Conservation (phyloP, 30 jellyfish, hydroid and myxozoan species). For the Calvadosia cruxmelitensis region DNA sequence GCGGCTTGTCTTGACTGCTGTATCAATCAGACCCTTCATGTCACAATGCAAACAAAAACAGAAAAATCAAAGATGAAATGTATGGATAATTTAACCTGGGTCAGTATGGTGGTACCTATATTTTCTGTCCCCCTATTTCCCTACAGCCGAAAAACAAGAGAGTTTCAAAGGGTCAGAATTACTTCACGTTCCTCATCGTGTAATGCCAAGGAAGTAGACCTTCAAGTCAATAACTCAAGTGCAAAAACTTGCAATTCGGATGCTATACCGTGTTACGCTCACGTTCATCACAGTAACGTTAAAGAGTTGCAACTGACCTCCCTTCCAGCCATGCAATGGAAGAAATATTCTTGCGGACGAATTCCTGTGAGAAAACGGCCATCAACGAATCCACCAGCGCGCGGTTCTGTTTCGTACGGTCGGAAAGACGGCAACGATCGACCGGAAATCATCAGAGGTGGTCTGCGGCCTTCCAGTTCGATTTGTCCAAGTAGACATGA, state of each 20-base stretch:
- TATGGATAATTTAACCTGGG: too few relatives aligned
- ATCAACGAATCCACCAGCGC: slow-evolving; percentile 99
- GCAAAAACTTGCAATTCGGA: too few relatives aligned
- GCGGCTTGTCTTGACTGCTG: slow-evolving; percentile 99
- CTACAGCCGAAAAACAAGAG: too few relatives aligned
- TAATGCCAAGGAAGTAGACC: too few relatives aligned
- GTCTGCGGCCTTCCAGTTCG: slow-evolving; percentile 99
- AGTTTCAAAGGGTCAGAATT: too few relatives aligned
- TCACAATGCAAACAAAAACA: not conserved
- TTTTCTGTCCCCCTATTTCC: too few relatives aligned
- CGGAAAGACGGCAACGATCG: slow-evolving; percentile 86
- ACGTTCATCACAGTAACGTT: too few relatives aligned
- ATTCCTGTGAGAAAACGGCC: slow-evolving; percentile 95
- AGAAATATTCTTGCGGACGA: slow-evolving; percentile 96
- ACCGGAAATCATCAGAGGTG: slow-evolving; percentile 96
- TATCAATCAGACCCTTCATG: slow-evolving; percentile 88
- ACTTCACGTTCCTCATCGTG: too few relatives aligned
- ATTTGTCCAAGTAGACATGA: slow-evolving; percentile 98
- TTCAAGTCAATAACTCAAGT: too few relatives aligned
- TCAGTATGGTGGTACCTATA: too few relatives aligned
- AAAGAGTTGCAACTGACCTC: too few relatives aligned
- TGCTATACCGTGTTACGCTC: too few relatives aligned
- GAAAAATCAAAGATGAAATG: not conserved
- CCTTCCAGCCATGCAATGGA: slow-evolving; percentile 99
- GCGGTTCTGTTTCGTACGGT: slow-evolving; percentile 89